Base-by-base conservation (phyloP, 2,797 vertebrate genomes). In the Galaxias olidus region DNA sequence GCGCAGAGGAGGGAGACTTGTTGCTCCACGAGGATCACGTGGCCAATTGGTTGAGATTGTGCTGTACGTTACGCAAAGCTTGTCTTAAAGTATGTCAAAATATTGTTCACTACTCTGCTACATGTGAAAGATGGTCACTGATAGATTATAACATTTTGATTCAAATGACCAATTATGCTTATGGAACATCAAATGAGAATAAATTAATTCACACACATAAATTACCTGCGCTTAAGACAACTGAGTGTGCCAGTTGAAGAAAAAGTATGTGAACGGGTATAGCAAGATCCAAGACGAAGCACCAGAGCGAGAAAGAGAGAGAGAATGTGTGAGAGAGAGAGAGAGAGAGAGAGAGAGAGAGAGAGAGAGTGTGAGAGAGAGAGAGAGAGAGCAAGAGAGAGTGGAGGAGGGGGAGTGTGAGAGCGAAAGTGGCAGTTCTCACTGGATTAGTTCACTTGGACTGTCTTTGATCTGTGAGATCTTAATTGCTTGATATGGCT, bases 381-480 rank as follows among this genome's bases (percentile, higher is more conserved):
- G 6, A 30, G 30, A 2, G 30, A 30, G 30, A 30, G 6, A 30
- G 6, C n/a, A n/a, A n/a, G n/a, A n/a, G n/a, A n/a, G n/a, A n/a
- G n/a, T n/a, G 30, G 30, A 30, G 30, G 30, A 6, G 6, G 54
- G 55, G 51, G 74, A 18, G 40, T 14, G n/a, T 42, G 60, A 19
- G 50, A 46, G 57, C 61, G 63, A 72, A n/a, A n/a, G 75, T 75
- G 63, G 68, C 13, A 18, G 73, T 56, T 85, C 84, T 86, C 75
- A 64, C 76, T 81, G 86, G 85, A 87, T 90, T 86, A 86, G 76
- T 78, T 86, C 84, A 79, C 88, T 86, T 87, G 78, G 78, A 50
- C 73, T 53, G 14, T 70, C 86, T 91, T 88, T 89, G 87, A 91
- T 91, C 85, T 81, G 79, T 68, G 73, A 86, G 76, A 85, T 90